Base-by-base conservation (phyloP, 2,888 invertebrate genomes). In the Xanthostigma xanthostigma region DNA sequence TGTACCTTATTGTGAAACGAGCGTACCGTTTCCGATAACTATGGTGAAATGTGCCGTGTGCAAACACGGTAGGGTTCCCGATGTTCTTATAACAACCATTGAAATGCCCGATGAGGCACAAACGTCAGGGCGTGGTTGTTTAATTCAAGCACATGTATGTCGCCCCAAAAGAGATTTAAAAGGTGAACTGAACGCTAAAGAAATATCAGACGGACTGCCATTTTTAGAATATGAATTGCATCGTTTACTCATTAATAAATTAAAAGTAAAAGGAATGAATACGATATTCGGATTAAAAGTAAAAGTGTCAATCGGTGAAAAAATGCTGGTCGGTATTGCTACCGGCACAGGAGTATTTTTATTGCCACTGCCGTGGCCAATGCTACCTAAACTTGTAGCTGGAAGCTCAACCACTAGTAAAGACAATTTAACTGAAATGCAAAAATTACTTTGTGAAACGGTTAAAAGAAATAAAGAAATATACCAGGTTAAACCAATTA, bases 201-300 rank as follows among this genome's bases (percentile, higher is more conserved):
- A 96, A 69, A 89, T 97, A 51, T 94, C 94, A 1, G 90, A 96
- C 70, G 88, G 88, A 57, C 71, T 96, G 48, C 96, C 96, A 0
- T 96, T 96, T 70, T 68, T 96, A 48, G 96, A 97, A 65, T 96
- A 95, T 64, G 95, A 97, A 64, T 71, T 97, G 43, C 94, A 97
- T 66, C 81, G 90, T 51, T 77, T 94, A 55, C 69, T 96, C 37
- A 75, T 94, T 2, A 92, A 91, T 61, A 95, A 94, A 63, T 70
- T 96, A 3, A 81, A 88, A 66, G 86, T 94, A 54, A 90, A 90
- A 66, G 94, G 93, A 8, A 94, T 95, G 79, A 97, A 96, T 70
- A 87, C 92, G 5, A 72, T 95, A 47, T 95, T 95, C 68, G 88
- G 89, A 0, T 72, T 96, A 8, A 83, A 81, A 61, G 74, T 78